Evolutionary conservation across 2,797 vertebrate species (phyloP), one percentile per base, ranked within the genome.

Genomic region (Enteromius trimaculatus): DNA sequence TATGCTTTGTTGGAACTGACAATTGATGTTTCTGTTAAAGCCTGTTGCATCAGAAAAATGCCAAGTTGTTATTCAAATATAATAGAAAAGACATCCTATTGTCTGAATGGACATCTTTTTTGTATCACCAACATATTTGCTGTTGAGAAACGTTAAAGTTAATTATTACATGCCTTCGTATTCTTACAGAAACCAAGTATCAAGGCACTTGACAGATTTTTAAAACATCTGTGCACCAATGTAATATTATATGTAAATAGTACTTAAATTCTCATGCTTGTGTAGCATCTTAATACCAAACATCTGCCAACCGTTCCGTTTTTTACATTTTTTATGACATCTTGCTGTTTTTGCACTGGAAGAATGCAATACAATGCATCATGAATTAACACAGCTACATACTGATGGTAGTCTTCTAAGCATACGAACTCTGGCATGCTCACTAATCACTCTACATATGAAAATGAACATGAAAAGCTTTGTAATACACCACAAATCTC

Each of bases 381-480:
- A 42, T 47, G 58, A 60, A 60, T 72, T 47, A 42, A n/a, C 19
- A 44, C 49, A 16, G 34, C 66, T 58, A 26, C 65, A 83, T 71
- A 14, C 29, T 14, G 19, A n/a, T 60, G 42, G 44, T 51, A 7
- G 69, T 64, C 5, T 81, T n/a, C 7, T 47, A 47, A 31, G 66
- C 53, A 64, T 44, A 65, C 29, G 42, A 74, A 51, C 55, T 62
- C 58, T 68, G 62, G 19, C 68, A 64, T 37, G 55, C 62, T 55
- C n/a, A 65, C 62, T 55, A 29, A 65, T 81, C 55, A 39, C 19
- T 72, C 26, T 49, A 62, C 2, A 47, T 42, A 64, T 47, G 19
- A 6, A 79, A 58, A 82, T 53, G 16, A 65, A 82, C 71, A 76
- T 21, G 66, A 82, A 82, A 82, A 53, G 34, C 26, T 47, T 34